Evolutionary conservation across 2,113 vertebrate genomes (phyloP).

Genomic region (Pteropus alecto): DNA sequence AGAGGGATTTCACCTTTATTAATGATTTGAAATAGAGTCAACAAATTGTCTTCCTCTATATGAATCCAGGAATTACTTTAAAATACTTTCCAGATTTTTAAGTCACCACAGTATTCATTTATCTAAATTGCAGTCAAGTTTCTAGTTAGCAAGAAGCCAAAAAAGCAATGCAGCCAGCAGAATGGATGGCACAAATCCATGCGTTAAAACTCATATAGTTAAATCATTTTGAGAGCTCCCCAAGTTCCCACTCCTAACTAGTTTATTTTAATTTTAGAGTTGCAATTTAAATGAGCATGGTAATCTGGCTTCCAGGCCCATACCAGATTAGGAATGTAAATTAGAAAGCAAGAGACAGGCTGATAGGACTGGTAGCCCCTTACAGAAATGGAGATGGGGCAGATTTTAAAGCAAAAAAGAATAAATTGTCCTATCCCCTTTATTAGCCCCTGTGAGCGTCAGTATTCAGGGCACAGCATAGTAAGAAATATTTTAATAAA

Average conservation of each 20-base stretch:
- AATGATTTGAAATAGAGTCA: background rate
- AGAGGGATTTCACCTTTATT: background rate
- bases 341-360: background rate
- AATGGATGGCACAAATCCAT: background rate
- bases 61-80: conserved; percentile 21
- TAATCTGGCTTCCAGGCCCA: background rate
- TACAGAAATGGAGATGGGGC: background rate
- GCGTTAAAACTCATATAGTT: background rate
- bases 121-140: background rate
- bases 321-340: background rate
- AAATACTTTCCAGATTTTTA: background rate
- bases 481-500: background rate
- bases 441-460: background rate
- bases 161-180: background rate
- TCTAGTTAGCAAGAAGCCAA: background rate
- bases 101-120: background rate
- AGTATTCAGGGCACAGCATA: background rate
- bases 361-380: background rate
- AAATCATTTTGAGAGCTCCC: background rate
- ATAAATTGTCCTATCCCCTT: background rate
- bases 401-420: background rate
- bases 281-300: background rate
- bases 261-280: background rate
- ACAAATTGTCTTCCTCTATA: background rate
- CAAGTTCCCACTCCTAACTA: background rate